These are phyloP conservation scores for Protonibea diacanthus DNA, from an alignment of 2,797 vertebrate genomes.

Conservation along the genomic window DNA sequence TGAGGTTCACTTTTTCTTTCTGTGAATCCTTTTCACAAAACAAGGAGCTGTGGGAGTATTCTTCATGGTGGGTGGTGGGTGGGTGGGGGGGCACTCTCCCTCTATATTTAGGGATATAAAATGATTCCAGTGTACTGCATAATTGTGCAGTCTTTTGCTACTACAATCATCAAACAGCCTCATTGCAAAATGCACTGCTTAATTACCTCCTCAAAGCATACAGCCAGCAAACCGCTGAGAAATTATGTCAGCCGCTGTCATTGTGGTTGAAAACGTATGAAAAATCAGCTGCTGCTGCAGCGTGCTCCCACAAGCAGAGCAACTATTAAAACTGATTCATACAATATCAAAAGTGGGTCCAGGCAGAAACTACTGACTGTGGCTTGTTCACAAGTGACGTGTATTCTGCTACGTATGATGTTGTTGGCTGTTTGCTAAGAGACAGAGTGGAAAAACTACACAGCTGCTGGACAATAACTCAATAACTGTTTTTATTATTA, in stretches of 20 bases:
- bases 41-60: conserved; percentile 1
- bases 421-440: neutral
- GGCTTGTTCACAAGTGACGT: neutral
- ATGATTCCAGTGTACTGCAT: conserved; percentile 16
- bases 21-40: conserved; percentile 6
- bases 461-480: neutral
- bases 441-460: conserved; percentile 11
- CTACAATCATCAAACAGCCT: conserved; percentile 45
- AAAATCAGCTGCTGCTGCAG: conserved; percentile 30
- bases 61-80: neutral
- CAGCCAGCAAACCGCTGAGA: conserved; percentile 37
- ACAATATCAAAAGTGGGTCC: neutral
- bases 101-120: conserved; percentile 41
- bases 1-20: conserved; percentile 22
- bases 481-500: neutral
- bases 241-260: conserved; percentile 43
- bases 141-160: conserved; percentile 34
- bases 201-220: conserved; percentile 51
- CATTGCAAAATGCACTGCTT: conserved; percentile 31
- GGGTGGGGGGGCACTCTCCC: neutral
- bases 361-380: neutral
- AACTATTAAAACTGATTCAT: conserved; percentile 1
- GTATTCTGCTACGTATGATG: neutral
- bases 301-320: conserved; percentile 5
- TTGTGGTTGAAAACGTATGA: conserved; percentile 28